Percentiles rank a stretch among this genome's conserved stretches.
phyloP scores from a whole-genome alignment of 2,888 invertebrate genomes.

The Stenichneumon culpator region DNA sequence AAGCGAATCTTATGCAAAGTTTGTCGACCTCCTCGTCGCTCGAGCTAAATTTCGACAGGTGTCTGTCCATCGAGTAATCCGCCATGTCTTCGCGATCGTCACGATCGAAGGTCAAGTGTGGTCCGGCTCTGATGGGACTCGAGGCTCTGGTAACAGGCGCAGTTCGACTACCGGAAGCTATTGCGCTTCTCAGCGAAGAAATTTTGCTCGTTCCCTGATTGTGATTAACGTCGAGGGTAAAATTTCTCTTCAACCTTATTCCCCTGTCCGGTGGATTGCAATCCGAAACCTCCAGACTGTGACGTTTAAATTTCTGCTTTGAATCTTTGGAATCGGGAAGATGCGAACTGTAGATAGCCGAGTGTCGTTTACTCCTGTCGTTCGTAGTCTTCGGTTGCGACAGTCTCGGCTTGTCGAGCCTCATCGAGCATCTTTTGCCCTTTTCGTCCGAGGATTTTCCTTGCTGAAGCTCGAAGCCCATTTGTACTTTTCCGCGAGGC shows the following conservation, averaged over 20 bases:
- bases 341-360: slow-evolving; percentile 76
- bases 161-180: slow-evolving; percentile 81
- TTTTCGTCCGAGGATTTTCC: slow-evolving; percentile 73
- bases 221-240: slow-evolving; percentile 82
- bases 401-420: slow-evolving; percentile 73
- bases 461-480: slow-evolving; percentile 68
- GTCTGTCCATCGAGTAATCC: slow-evolving; percentile 71
- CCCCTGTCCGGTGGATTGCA: slow-evolving; percentile 73
- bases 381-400: slow-evolving; percentile 73
- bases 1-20: slow-evolving; percentile 74
- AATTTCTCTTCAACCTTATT: slow-evolving; percentile 71
- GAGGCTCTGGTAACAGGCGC: slow-evolving; percentile 83
- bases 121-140: slow-evolving; percentile 79
- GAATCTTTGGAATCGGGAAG: slow-evolving; percentile 77
- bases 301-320: slow-evolving; percentile 79
- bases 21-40: slow-evolving; percentile 83
- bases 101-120: slow-evolving; percentile 75
- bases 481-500: slow-evolving; percentile 70
- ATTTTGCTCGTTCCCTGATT: slow-evolving; percentile 83
- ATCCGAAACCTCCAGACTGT: slow-evolving; percentile 80
- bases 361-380: slow-evolving; percentile 80
- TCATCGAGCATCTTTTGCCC: slow-evolving; percentile 75
- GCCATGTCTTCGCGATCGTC: slow-evolving; percentile 64
- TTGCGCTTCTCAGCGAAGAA: slow-evolving; percentile 80
- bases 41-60: slow-evolving; percentile 79